Conservation (phyloP, 2,113 vertebrate species). For the Microcebus tavaratra region DNA sequence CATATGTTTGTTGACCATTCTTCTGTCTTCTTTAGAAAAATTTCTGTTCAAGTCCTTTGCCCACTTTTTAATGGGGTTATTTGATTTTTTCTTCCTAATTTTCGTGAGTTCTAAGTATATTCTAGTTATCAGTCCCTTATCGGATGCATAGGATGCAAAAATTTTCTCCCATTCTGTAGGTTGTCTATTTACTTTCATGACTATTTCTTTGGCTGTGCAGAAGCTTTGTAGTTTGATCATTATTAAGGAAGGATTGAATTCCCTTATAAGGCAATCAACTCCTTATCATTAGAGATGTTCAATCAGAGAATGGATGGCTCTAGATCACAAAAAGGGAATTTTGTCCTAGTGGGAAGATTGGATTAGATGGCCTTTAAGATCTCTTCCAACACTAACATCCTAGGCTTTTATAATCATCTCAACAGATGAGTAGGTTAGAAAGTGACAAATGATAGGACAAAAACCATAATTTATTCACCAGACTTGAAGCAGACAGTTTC, state of each 20-base stretch:
- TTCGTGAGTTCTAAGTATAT: no score
- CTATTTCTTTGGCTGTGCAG: no score
- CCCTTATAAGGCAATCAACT: not conserved
- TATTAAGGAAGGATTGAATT: constrained; percentile 25
- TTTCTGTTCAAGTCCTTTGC: no score
- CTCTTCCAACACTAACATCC: not conserved
- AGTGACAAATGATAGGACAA: not conserved
- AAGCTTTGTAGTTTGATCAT: no score
- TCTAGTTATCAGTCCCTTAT: no score
- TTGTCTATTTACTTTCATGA: no score
- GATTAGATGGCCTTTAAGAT: not conserved
- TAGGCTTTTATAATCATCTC: not conserved
- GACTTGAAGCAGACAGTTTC: not conserved
- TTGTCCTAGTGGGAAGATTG: not conserved
- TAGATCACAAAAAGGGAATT: not conserved
- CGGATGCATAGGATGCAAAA: no score
- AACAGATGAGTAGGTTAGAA: not conserved
- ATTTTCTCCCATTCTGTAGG: no score
- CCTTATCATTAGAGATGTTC: not conserved
- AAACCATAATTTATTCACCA: not conserved
- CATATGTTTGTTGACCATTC: no score
- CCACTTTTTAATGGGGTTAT: no score
- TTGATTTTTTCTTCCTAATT: no score
- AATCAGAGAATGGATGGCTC: not conserved
- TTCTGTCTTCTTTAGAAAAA: no score